These are phyloP conservation scores for Aphrophora alni DNA, from an alignment of 2,888 invertebrate genomes.

Conservation along the genomic window DNA sequence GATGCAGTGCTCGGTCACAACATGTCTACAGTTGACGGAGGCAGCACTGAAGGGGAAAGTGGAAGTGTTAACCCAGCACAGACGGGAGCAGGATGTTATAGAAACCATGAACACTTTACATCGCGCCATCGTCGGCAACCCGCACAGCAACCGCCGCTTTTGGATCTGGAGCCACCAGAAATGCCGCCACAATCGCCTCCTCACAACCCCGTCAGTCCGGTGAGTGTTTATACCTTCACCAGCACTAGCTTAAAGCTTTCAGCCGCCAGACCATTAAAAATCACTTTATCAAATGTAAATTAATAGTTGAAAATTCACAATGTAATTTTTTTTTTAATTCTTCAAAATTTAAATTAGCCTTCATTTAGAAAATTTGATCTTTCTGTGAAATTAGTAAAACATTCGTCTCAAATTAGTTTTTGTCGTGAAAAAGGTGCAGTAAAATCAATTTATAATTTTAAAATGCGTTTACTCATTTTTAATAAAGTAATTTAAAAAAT, in stretches of 20 bases:
- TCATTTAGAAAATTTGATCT: no score
- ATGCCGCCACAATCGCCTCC: slow-evolving; percentile 47
- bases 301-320: no score
- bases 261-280: background rate
- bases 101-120: slow-evolving; percentile 74
- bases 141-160: slow-evolving; percentile 35
- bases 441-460: no score
- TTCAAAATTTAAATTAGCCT: no score
- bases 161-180: slow-evolving; percentile 43
- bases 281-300: background rate
- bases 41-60: slow-evolving; percentile 75
- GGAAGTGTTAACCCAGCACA: slow-evolving; percentile 69
- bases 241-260: background rate
- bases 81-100: slow-evolving; percentile 77
- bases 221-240: slow-evolving; percentile 19
- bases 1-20: slow-evolving; percentile 79
- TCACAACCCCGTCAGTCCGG: slow-evolving; percentile 40
- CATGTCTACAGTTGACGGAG: slow-evolving; percentile 70
- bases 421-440: no score
- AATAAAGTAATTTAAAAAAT: no score
- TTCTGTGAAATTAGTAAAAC: no score
- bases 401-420: no score
- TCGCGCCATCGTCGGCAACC: slow-evolving; percentile 54
- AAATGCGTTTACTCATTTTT: no score
- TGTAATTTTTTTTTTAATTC: no score